A percentile compares a stretch with the other conserved stretches of the same genome.
phyloP scores from a whole-genome alignment of 2,888 invertebrate genomes.

The Drosophila lacicola region DNA sequence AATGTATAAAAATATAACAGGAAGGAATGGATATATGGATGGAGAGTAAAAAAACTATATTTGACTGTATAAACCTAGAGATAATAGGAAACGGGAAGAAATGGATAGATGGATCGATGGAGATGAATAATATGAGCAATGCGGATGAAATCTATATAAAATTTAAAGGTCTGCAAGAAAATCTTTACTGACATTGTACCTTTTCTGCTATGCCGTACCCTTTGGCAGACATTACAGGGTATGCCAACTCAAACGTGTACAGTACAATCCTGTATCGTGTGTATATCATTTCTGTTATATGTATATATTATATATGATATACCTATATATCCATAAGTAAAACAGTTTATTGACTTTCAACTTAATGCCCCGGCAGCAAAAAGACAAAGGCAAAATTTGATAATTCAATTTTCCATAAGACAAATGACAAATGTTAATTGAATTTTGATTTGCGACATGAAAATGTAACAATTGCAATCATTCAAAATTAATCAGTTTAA shows the following conservation, averaged over 20 bases:
- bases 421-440: slow-evolving; percentile 56
- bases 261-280: background rate
- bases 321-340: background rate
- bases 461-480: slow-evolving; percentile 22
- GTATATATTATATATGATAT: slow-evolving; percentile 1
- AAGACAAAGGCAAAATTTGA: slow-evolving; percentile 22
- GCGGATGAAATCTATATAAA: too few species aligned
- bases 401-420: slow-evolving; percentile 38
- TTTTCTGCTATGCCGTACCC: background rate
- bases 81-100: too few species aligned
- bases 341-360: slow-evolving; percentile 57
- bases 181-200: too few species aligned
- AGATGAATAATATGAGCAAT: too few species aligned
- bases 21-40: too few species aligned
- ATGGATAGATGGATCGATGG: too few species aligned
- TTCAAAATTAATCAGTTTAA: slow-evolving; percentile 34
- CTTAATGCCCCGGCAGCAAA: slow-evolving; percentile 41
- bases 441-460: slow-evolving; percentile 38
- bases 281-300: background rate
- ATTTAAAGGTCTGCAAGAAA: too few species aligned
- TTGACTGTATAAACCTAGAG: too few species aligned
- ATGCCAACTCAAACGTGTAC: slow-evolving; percentile 41
- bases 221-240: background rate
- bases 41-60: too few species aligned
- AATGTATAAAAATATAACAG: too few species aligned